Evolutionary conservation across 2,888 invertebrate genomes (phyloP).

Genomic region (Temnothorax rugatulus): DNA sequence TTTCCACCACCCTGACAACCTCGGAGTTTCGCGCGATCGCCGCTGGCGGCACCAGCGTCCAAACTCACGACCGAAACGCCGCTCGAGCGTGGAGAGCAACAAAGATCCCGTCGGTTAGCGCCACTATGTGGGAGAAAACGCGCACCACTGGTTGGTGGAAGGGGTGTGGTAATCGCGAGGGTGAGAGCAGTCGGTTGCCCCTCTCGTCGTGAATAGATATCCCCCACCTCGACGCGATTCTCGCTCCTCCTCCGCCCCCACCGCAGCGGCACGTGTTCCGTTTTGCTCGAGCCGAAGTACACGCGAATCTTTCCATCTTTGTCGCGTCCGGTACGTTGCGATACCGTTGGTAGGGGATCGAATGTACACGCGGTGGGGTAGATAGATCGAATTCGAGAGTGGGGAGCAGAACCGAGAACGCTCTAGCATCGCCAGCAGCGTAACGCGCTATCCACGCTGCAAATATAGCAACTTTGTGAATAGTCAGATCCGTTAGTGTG

Average conservation of each 20-base stretch:
- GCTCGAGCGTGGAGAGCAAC: constrained; percentile 74
- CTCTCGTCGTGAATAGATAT: constrained; percentile 66
- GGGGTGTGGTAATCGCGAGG: constrained; percentile 75
- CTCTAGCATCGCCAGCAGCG: constrained; percentile 76
- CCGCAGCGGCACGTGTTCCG: constrained; percentile 63
- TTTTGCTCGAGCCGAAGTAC: constrained; percentile 62
- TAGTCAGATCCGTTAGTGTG: constrained; percentile 55
- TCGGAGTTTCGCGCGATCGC: constrained; percentile 72
- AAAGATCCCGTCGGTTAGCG: constrained; percentile 72
- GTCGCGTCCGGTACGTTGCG: constrained; percentile 53
- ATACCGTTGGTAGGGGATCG: constrained; percentile 59
- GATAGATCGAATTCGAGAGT: constrained; percentile 63
- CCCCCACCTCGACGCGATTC: constrained; percentile 44
- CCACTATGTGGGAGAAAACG: constrained; percentile 74
- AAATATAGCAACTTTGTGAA: constrained; percentile 65
- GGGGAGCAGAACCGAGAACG: constrained; percentile 73
- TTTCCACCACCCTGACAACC: constrained; percentile 51
- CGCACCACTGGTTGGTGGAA: constrained; percentile 75
- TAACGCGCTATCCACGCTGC: constrained; percentile 76
- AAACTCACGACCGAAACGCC: constrained; percentile 67
- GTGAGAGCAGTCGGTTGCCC: constrained; percentile 71
- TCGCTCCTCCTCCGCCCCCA: constrained; percentile 72
- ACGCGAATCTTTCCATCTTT: constrained; percentile 61
- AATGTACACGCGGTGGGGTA: constrained; percentile 63
- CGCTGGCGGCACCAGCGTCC: constrained; percentile 79